Conservation (phyloP, 2,888 invertebrate genomes). For the Mallateleia sp. region DNA sequence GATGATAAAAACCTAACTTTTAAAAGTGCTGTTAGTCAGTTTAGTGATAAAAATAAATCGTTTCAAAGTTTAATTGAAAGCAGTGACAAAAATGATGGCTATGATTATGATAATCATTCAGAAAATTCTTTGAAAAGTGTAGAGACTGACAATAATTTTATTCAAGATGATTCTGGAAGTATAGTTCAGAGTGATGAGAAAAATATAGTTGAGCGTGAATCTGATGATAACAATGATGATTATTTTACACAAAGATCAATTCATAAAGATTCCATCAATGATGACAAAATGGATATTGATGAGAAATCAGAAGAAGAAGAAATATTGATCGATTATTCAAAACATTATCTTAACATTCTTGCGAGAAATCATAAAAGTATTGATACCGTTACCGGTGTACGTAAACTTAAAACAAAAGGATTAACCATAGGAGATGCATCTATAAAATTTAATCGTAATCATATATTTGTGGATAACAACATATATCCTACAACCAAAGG, state of each 20-base stretch:
- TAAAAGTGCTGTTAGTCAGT: slow-evolving; percentile 14
- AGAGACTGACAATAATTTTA: too few relatives aligned
- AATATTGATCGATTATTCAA: not conserved
- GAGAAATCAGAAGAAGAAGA: too few relatives aligned
- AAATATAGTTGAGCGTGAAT: too few relatives aligned
- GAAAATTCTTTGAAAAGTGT: too few relatives aligned
- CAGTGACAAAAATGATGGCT: not conserved
- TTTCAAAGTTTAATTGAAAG: not conserved
- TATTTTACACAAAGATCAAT: too few relatives aligned
- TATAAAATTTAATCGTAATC: not conserved
- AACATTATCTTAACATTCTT: not conserved
- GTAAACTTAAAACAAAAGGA: not conserved
- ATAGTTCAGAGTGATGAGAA: too few relatives aligned
- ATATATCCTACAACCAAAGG: not conserved
- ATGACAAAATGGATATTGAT: too few relatives aligned
- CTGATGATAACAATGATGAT: too few relatives aligned
- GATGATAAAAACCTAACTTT: not conserved
- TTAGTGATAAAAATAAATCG: not conserved
- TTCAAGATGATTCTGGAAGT: too few relatives aligned
- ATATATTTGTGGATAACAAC: not conserved
- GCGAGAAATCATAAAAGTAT: not conserved
- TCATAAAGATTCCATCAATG: too few relatives aligned
- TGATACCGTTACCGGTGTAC: too few relatives aligned
- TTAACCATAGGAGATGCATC: not conserved
- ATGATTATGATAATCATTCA: not conserved